phyloP scores from a whole-genome alignment of 2,888 invertebrate species.

The Linyphia triangularis region DNA sequence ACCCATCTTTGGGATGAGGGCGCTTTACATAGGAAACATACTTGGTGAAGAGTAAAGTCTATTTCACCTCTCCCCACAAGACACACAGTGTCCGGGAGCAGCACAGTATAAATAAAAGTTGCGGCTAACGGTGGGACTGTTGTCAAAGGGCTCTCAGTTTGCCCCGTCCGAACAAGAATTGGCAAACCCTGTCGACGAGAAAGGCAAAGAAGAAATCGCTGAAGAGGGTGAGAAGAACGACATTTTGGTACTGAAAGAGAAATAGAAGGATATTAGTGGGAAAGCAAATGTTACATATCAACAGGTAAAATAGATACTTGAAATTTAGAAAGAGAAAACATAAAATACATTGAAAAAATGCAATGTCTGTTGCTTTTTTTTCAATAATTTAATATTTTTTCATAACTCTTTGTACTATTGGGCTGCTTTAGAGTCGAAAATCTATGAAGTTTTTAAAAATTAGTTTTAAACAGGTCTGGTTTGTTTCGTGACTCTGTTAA shows the following conservation, averaged over 20 bases:
- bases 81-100: too few relatives aligned
- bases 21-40: too few relatives aligned
- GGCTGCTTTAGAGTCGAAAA: too few relatives aligned
- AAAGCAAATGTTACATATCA: background rate
- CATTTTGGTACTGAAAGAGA: slow-evolving; percentile 90
- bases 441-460: too few relatives aligned
- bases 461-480: too few relatives aligned
- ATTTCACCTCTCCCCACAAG: too few relatives aligned
- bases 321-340: background rate
- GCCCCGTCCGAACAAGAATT: slow-evolving; percentile 92
- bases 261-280: slow-evolving; percentile 74
- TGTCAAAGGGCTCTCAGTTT: slow-evolving; percentile 79
- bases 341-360: background rate
- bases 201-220: slow-evolving; percentile 93
- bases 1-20: too few relatives aligned
- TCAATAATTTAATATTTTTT: too few relatives aligned
- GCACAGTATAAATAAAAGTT: background rate
- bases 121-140: background rate
- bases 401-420: too few relatives aligned
- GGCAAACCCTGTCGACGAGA: slow-evolving; percentile 89
- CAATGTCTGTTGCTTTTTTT: too few relatives aligned
- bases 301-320: background rate
- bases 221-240: slow-evolving; percentile 89
- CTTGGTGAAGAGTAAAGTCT: too few relatives aligned
- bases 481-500: too few relatives aligned